phyloP scores from a whole-genome alignment of 1,140 invertebrate species.

The Pseudomyrmex dendroicus region DNA sequence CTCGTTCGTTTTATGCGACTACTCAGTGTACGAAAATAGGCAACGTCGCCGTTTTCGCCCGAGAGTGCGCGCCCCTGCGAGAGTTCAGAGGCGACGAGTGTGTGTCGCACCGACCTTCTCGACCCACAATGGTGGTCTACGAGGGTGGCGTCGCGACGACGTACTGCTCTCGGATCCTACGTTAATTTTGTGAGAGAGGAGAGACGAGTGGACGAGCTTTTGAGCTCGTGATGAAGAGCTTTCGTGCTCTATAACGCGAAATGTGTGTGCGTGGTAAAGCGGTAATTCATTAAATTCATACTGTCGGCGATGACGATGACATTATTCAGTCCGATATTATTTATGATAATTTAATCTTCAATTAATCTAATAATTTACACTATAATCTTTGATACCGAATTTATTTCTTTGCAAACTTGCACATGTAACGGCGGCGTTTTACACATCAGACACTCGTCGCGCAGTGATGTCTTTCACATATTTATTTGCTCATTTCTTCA shows the following conservation, averaged over 20 bases:
- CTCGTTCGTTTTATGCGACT: slow-evolving; percentile 59
- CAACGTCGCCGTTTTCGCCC: slow-evolving; percentile 73
- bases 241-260: background rate
- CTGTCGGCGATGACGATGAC: background rate
- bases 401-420: too few relatives aligned
- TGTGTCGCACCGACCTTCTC: background rate
- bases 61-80: slow-evolving; percentile 38
- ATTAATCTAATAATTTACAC: too few relatives aligned
- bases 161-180: background rate
- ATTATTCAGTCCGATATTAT: background rate
- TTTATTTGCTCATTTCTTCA: too few relatives aligned
- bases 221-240: too few relatives aligned
- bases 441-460: too few relatives aligned
- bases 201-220: background rate
- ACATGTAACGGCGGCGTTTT: too few relatives aligned
- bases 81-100: slow-evolving; percentile 42
- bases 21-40: slow-evolving; percentile 76
- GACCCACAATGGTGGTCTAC: slow-evolving; percentile 42
- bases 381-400: too few relatives aligned
- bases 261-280: background rate
- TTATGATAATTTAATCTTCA: too few relatives aligned
- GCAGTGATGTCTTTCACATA: too few relatives aligned
- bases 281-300: slow-evolving; percentile 7
- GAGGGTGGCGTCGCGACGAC: slow-evolving; percentile 13
- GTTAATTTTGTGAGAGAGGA: too few relatives aligned